Base-by-base conservation (phyloP, 2,888 invertebrate species). In the Oxyscelio sp. region DNA sequence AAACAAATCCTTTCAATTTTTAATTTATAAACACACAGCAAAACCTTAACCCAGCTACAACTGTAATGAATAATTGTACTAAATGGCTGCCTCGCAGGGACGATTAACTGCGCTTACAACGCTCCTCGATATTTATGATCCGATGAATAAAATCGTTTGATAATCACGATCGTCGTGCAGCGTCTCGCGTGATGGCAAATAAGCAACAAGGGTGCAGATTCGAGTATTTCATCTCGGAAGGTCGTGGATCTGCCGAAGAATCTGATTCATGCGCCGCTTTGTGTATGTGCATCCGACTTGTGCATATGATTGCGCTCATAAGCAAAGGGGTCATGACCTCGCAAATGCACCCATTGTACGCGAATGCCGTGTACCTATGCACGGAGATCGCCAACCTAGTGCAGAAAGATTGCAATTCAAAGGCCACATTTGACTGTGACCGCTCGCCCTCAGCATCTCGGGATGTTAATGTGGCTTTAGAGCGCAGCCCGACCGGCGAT, bases 401-500 rank as follows among this genome's bases (percentile, higher is more conserved):
- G 81, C 71, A 83, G 74, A 83, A 83, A 78, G 78, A 85, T 85
- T 56, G 80, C 77, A 73, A 85, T 77, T 85, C 84, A 81, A 80
- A 80, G 61, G 65, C 79, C 84, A 68, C 48, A 59, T 75, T 84
- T 19, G 70, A 75, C 58, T 34, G 38, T 59, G 77, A 83, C 78
- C 68, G 78, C 79, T 61, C 50, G 71, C 59, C 50, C 75, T 34
- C 61, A 45, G 71, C 77, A 59, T 73, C 73, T 31, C 71, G 58
- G 63, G 80, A 80, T 85, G 84, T 85, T 81, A 85, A 85, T 81
- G 85, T 70, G 77, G 73, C 61, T 73, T 85, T 74, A 65, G 73
- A 66, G 63, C 63, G 74, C 52, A 43, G 66, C 66, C 40, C 50
- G 54, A 21, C 40, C 54, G 66, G 40, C 74, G 71, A 74, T 82